Base-by-base conservation (phyloP, 2,797 vertebrate species). In the Amblyopsis hoosieri region DNA sequence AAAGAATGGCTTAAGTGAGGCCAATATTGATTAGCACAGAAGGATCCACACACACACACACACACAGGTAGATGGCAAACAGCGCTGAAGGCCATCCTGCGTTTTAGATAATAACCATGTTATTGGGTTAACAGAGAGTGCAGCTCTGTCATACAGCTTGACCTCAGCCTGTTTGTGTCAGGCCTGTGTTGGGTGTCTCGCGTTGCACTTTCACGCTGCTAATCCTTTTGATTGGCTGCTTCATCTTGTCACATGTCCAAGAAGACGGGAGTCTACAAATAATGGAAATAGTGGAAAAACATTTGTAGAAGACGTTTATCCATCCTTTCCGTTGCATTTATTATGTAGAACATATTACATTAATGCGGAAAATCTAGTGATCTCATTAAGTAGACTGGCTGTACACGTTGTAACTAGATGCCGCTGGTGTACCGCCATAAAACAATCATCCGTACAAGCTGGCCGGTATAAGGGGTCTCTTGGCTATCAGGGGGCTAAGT, bases 51-150 rank as follows among this genome's bases (percentile, higher is more conserved):
- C 60, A 12, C 48, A 1, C 48, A 1, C 12, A 9, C 9, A 37
- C 17, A 23, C 12, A 45, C 48, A 1, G 45, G 15, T 45, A 37
- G 15, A 54, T 68, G 72, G 75, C 72, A 69, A 68, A 54, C 61
- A 64, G 66, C 9, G 60, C 57, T 45, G 58, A 62, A 61, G 48
- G 76, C 62, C 71, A 83, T 80, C 86, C 79, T 87, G 84, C 79
- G 5, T 37, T 37, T 70, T 67, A 78, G 86, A 85, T 85, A 85
- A 90, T 86, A 86, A 85, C 61, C 65, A 12, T 78, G 76, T 85
- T 81, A 90, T 86, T 84, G 78, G 72, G 87, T 88, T 85, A 81
- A 81, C 75, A 80, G 66, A 77, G 71, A 77, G 71, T 1, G 76
- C 82, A 62, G 72, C 75, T 79, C 79, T 87, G 86, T 88, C 87